These are phyloP conservation scores for Cryptophagus acutangulus DNA, from an alignment of 2,888 invertebrate species.

Conservation along the genomic window DNA sequence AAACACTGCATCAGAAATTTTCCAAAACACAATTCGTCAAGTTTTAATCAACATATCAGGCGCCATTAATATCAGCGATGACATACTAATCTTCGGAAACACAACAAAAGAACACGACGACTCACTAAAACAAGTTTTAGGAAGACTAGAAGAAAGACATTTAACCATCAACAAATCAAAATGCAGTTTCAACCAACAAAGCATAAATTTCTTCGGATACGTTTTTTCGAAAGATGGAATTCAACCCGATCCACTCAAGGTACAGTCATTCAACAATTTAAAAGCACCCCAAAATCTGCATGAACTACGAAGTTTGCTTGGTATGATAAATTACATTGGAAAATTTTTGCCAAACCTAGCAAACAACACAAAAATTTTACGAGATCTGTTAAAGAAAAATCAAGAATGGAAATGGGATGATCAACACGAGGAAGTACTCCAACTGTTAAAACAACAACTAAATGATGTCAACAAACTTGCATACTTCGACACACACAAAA, in stretches of 20 bases:
- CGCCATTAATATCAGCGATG: conserved; percentile 39
- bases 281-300: background rate
- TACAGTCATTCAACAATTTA: conserved; percentile 22
- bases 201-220: conserved; percentile 33
- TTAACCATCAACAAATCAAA: conserved; percentile 34
- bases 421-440: conserved; percentile 6
- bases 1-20: conserved; percentile 44
- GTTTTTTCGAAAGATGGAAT: conserved; percentile 28
- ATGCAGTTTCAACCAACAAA: conserved; percentile 28
- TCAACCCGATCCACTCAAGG: conserved; percentile 30
- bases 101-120: conserved; percentile 32
- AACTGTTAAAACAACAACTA: conserved; percentile 1
- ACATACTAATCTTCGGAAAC: conserved; percentile 39
- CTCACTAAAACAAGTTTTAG: conserved; percentile 28
- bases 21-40: conserved; percentile 40
- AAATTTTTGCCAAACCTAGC: conserved; percentile 6
- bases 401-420: conserved; percentile 1
- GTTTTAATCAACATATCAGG: conserved; percentile 37
- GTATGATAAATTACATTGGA: conserved; percentile 9
- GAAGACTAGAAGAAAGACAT: conserved; percentile 24
- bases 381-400: conserved; percentile 5
- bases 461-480: conserved; percentile 4
- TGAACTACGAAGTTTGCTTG: conserved; percentile 10
- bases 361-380: conserved; percentile 4
- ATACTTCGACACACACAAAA: conserved; percentile 13